Evolutionary conservation across 2,113 vertebrate genomes (phyloP), one percentile per base, ranked within the genome.

Genomic region (Uria lomvia): DNA sequence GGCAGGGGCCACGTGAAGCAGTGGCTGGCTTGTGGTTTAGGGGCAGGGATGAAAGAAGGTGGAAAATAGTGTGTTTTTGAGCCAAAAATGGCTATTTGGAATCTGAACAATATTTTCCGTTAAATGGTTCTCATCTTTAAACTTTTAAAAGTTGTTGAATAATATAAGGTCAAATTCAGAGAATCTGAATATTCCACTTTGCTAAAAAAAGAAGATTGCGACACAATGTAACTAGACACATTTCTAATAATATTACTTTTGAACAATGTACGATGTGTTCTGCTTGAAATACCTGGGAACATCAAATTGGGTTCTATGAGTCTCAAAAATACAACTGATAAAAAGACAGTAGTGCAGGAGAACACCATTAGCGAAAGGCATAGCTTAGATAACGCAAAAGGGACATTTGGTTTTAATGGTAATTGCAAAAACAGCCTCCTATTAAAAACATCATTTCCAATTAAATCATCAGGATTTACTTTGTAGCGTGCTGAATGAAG

Each of bases 211-310:
- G 32, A 50, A n/a, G 11, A 13, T 7, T 29, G 14, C 18, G 38
- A 11, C 21, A 29, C 6, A 20, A 14, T 23, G 24, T 78, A 68
- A 87, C 27, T 32, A 9, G 47, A 7, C 11, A 32, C 34, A 19
- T 43, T 92, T 92, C 92, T 88, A 86, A 84, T 50, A 92, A 76
- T 52, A 38, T 55, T 66, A 16, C 23, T 81, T 84, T 53, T 89
- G 76, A 91, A 47, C 43, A 30, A 65, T 32, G 88, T 12, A 90
- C 63, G 1, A 11, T 3, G 10, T 75, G 96, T 94, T 94, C 94
- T 34, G 27, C 12, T 56, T 77, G 68, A 94, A 92, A 84, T 94
- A 96, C 88, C 86, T 94, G 88, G 88, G 91, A 95, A 92, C 91
- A 94, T 86, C 92, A 87, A 94, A 95, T 87, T 91, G 92, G 43